These are phyloP conservation scores for Tribolium freemani DNA, from an alignment of 2,888 invertebrate genomes.

Conservation along the genomic window DNA sequence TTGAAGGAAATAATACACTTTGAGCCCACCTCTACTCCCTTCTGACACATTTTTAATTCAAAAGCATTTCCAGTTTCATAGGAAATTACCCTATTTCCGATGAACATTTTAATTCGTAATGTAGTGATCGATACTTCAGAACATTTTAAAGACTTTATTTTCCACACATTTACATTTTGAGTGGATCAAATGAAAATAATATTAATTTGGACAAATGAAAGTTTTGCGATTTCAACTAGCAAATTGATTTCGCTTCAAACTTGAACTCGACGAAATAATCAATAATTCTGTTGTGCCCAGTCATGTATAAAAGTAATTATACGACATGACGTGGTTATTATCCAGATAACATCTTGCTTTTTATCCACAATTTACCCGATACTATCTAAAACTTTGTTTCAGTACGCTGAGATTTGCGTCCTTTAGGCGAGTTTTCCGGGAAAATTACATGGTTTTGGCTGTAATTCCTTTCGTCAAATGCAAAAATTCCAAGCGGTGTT, in stretches of 20 bases:
- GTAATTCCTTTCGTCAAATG: neutral
- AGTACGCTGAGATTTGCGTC: neutral
- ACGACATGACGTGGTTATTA: conserved; percentile 21
- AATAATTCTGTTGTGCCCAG: conserved; percentile 10
- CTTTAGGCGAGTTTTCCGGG: neutral
- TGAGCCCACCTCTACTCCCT: conserved; percentile 10
- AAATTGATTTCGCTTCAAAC: neutral
- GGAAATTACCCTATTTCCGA: conserved; percentile 24
- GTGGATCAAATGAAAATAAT: neutral
- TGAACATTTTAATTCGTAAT: conserved; percentile 14
- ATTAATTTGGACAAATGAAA: no score
- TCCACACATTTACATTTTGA: neutral
- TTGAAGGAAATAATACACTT: neutral
- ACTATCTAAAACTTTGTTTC: conserved; percentile 14
- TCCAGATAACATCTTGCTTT: conserved; percentile 7
- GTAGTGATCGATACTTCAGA: conserved; percentile 7
- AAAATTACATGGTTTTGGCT: neutral
- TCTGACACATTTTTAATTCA: conserved; percentile 31
- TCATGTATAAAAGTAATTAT: conserved; percentile 30
- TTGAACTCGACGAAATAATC: conserved; percentile 11
- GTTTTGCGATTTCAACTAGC: no score
- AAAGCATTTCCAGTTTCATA: conserved; percentile 5
- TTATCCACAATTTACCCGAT: conserved; percentile 25
- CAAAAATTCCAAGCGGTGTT: no score
- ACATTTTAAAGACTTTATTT: conserved; percentile 6